Base-by-base conservation (phyloP, 2,888 invertebrate species). In the Microplitis manilae region DNA sequence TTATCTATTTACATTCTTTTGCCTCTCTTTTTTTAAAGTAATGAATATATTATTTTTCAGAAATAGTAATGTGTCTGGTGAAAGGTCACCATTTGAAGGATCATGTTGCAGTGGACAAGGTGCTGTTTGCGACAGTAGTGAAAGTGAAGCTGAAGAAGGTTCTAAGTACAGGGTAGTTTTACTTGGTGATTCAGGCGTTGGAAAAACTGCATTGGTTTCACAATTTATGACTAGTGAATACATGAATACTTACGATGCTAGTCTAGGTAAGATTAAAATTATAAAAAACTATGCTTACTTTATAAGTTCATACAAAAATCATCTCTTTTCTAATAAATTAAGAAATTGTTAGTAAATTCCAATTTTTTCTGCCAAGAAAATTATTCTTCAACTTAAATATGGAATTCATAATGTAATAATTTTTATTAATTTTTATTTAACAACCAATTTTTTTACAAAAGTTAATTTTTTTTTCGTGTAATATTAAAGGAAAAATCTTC, bases 151-250 rank as follows among this genome's bases (percentile, higher is more conserved):
- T 41, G 93, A 94, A 59, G 94, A 94, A 79, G 91, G 93, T 80
- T 92, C 93, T 1, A 95, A 95, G 85, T 94, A 96, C 89, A 92
- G 96, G n/a, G 95, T 97, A 78, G 95, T 96, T 8, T 92, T 97
- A 88, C 91, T 96, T 5, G 96, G 95, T 0, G 96, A 96, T 84
- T 94, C 96, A 0, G 96, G 96, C 0, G 97, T 97, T 15, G 97
- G 98, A 2, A 98, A 97, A 90, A 96, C 96, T 0, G 96, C 97
- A 1, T 91, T 98, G 39, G 96, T 97, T 1, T 95, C 95, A 0
- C 97, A 98, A 88, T 97, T 98, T 89, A 97, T 97, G 96, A 97
- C 97, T 41, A 97, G 97, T 81, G 97, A 97, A 87, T 97, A 97
- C 87, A 96, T 97, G 94, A 97, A 97, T 90, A 97, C 97, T 0